phyloP scores from a whole-genome alignment of 2,797 vertebrate species.

The Synanceia verrucosa region DNA sequence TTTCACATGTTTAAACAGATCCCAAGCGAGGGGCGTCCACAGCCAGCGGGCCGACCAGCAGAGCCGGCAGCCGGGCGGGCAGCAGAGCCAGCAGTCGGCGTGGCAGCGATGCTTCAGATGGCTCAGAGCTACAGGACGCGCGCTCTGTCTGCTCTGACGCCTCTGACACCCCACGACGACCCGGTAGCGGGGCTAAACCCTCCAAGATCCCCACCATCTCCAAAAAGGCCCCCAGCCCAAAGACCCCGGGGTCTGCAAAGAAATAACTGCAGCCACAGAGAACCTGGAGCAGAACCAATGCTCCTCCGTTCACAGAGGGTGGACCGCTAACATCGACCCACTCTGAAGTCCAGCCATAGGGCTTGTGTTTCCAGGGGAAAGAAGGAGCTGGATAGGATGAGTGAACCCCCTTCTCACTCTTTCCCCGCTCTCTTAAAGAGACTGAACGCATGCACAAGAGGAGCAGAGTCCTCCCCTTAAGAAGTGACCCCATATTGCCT shows the following conservation, averaged over 20 bases:
- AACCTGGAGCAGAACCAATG: constrained; percentile 1
- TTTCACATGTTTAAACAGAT: constrained; percentile 73
- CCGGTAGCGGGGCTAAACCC: constrained; percentile 79
- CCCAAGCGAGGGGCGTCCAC: constrained; percentile 85
- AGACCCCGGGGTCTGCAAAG: constrained; percentile 85
- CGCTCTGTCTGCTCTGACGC: constrained; percentile 95
- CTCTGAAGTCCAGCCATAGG: constrained; percentile 31
- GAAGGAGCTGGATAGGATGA: constrained; percentile 33
- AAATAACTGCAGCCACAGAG: constrained; percentile 79
- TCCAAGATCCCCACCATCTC: constrained; percentile 98
- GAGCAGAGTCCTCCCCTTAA: constrained; percentile 59
- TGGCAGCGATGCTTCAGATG: constrained; percentile 95
- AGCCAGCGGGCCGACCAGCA: constrained; percentile 88
- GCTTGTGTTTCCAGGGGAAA: constrained; percentile 15
- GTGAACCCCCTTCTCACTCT: constrained; percentile 46
- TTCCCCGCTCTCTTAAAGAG: constrained; percentile 12
- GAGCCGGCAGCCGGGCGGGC: constrained; percentile 91
- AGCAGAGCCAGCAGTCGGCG: constrained; percentile 93
- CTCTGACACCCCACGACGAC: constrained; percentile 91
- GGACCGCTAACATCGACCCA: not conserved
- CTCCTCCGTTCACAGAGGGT: not conserved
- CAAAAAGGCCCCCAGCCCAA: constrained; percentile 92
- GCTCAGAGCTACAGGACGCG: constrained; percentile 92
- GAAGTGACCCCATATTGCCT: constrained; percentile 64
- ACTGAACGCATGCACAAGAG: constrained; percentile 53